A percentile compares a stretch with the other conserved stretches of the same genome.
Conservation (phyloP, 2,888 invertebrate species). For the Idaea straminata region DNA sequence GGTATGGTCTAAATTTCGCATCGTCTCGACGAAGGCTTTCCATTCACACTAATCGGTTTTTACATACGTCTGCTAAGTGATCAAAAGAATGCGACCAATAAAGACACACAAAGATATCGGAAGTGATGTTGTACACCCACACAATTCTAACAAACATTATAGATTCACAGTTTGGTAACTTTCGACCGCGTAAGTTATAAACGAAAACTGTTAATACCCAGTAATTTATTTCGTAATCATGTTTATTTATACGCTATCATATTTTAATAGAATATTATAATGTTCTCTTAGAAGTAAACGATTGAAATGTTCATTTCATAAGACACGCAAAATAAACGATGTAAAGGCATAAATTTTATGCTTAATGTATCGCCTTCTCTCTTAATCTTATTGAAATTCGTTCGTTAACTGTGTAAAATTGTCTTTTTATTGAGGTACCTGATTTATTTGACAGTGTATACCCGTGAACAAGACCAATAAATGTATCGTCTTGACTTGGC, state of each 20-base stretch:
- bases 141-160: conserved; percentile 34
- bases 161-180: conserved; percentile 38
- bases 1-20: conserved; percentile 67
- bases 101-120: conserved; percentile 51
- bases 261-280: conserved; percentile 29
- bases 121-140: conserved; percentile 60
- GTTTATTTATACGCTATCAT: conserved; percentile 26
- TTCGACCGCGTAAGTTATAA: conserved; percentile 42
- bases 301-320: conserved; percentile 27
- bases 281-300: conserved; percentile 21
- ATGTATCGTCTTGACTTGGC: conserved; percentile 54
- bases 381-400: conserved; percentile 65
- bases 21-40: conserved; percentile 47
- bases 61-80: conserved; percentile 66
- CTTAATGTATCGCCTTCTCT: conserved; percentile 36
- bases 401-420: conserved; percentile 58
- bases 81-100: conserved; percentile 54
- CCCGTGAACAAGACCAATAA: conserved; percentile 64
- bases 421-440: conserved; percentile 65
- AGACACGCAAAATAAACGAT: conserved; percentile 30
- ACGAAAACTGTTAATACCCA: conserved; percentile 41
- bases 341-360: conserved; percentile 29
- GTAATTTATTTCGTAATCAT: conserved; percentile 25
- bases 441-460: conserved; percentile 69
- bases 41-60: conserved; percentile 53